Conservation (phyloP, 1,140 invertebrate genomes). For the Anastrepha ludens region DNA sequence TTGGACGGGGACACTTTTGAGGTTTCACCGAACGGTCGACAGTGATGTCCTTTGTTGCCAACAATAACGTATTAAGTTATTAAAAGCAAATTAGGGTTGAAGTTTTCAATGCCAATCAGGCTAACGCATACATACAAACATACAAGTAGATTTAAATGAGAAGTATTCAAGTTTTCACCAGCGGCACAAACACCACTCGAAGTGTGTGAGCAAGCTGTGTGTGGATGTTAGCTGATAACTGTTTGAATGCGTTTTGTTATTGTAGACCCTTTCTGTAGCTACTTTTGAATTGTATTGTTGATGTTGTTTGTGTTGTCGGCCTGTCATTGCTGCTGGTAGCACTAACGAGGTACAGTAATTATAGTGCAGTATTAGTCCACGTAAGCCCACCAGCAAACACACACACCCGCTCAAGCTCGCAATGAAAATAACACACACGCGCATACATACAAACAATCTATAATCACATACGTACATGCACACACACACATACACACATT, state of each 20-base stretch:
- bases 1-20: slow-evolving; percentile 2
- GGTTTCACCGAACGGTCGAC: not conserved
- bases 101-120: not conserved
- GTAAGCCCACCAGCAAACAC: slow-evolving; percentile 12
- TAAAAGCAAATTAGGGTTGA: slow-evolving; percentile 55
- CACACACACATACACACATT: not conserved
- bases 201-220: not conserved
- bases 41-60: slow-evolving; percentile 23
- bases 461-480: not conserved
- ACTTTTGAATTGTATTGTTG: not conserved
- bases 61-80: slow-evolving; percentile 53
- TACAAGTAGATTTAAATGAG: not conserved
- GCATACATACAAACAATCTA: not conserved
- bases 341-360: slow-evolving; percentile 44
- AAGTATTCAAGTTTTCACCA: too few relatives aligned
- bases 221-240: slow-evolving; percentile 30
- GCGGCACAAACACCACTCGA: not conserved
- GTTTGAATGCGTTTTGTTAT: not conserved
- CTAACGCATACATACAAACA: not conserved
- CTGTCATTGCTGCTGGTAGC: slow-evolving; percentile 6
- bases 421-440: not conserved
- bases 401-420: not conserved
- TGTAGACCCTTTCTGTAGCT: not conserved
- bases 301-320: slow-evolving; percentile 6
- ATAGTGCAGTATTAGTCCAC: slow-evolving; percentile 8